Base-by-base conservation (phyloP, 1,140 invertebrate genomes). In the Drosophila bifasciata region DNA sequence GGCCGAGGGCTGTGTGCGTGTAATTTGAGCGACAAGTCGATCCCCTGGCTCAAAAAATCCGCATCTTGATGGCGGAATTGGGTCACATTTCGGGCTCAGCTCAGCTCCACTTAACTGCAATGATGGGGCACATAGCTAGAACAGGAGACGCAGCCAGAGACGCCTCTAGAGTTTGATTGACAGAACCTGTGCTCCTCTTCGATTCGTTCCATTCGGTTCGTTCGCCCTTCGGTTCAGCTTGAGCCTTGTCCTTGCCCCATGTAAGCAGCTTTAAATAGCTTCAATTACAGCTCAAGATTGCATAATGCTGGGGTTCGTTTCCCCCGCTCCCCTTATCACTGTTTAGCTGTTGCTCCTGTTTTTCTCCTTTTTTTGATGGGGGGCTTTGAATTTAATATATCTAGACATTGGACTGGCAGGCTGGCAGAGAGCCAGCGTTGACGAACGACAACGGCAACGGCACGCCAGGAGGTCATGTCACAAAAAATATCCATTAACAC, bases 401-500 rank as follows among this genome's bases (percentile, higher is more conserved):
- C 41, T 40, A 43, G 49, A 61, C 66, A 48, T 36, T 3, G 32
- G 62, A 19, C 52, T 25, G 41, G 56, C 41, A 67, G 67, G 76
- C 64, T 39, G 50, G 53, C 45, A 66, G 77, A 52, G 60, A 57
- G 85, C 68, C n/a, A n/a, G n/a, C n/a, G n/a, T 69, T 86, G 79
- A 73, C 63, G 78, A 75, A 46, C 68, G 64, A 63, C 79, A 61
- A 77, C 70, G 64, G 49, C 71, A 57, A 74, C 66, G 36, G 59
- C 83, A 68, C 78, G 66, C 78, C 81, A 83, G 83, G 83, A 88
- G 83, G 83, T 88, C 83, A 88, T 88, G 83, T 88, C 83, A 88
- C 78, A 71, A 76, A 86, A 86, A 88, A 88, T 88, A 88, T 88
- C 83, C 83, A 88, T 88, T 88, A 88, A 88, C 83, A 88, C 83